Percentiles rank a stretch among this genome's conserved stretches.
Evolutionary conservation across 2,888 invertebrate genomes (phyloP).

Genomic region (Campaea margaritaria): DNA sequence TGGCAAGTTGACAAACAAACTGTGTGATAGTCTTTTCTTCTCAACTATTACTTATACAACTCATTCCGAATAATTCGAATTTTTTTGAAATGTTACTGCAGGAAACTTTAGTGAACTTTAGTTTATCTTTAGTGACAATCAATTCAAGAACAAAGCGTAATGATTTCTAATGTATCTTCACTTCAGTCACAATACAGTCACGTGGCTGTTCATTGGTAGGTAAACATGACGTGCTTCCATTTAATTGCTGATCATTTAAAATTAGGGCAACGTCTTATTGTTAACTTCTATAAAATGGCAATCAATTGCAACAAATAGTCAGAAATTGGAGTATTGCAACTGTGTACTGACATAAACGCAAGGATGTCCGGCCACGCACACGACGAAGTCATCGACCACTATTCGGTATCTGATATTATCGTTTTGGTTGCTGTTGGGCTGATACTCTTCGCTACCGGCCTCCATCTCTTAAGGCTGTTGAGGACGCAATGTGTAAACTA

Average conservation of each 20-base stretch:
- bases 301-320: slow-evolving; percentile 2
- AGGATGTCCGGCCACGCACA: slow-evolving; percentile 56
- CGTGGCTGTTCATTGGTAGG: neutral
- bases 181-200: neutral
- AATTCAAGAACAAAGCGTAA: too few species aligned
- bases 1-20: too few species aligned
- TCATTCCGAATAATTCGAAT: too few species aligned
- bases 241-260: slow-evolving; percentile 16
- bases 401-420: slow-evolving; percentile 54
- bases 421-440: slow-evolving; percentile 47
- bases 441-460: slow-evolving; percentile 47
- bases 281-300: slow-evolving; percentile 6
- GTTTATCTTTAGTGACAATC: too few species aligned
- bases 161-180: too few species aligned
- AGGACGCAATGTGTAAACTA: slow-evolving; percentile 48
- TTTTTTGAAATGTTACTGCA: too few species aligned
- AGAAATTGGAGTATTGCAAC: slow-evolving; percentile 21
- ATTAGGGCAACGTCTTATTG: neutral
- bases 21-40: too few species aligned
- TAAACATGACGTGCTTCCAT: slow-evolving; percentile 15
- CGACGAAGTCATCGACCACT: slow-evolving; percentile 56
- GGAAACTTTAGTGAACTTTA: too few species aligned
- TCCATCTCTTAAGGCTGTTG: slow-evolving; percentile 51
- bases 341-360: slow-evolving; percentile 4
- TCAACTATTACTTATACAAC: too few species aligned